These are phyloP conservation scores for Beris morrisii DNA, from an alignment of 2,888 invertebrate genomes.

Conservation along the genomic window DNA sequence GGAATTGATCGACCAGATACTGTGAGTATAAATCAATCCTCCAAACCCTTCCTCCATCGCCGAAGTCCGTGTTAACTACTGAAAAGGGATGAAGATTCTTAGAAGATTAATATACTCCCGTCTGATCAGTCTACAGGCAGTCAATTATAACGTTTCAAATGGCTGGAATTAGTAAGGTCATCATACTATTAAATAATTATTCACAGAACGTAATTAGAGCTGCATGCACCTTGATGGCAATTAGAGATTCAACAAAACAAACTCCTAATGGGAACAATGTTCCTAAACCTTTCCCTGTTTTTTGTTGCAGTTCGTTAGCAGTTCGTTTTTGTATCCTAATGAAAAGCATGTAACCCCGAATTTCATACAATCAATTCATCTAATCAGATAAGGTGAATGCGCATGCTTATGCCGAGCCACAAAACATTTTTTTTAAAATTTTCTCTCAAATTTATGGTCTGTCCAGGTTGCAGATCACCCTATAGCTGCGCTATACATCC, in stretches of 20 bases:
- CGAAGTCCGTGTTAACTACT: no score
- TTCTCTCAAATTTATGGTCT: conserved; percentile 16
- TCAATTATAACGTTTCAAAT: neutral
- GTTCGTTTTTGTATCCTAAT: conserved; percentile 14
- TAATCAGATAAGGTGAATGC: conserved; percentile 36
- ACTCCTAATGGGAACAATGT: conserved; percentile 9
- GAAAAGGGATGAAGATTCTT: no score
- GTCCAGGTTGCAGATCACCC: conserved; percentile 4
- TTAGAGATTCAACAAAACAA: conserved; percentile 16
- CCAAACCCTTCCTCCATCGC: no score
- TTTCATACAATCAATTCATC: conserved; percentile 26
- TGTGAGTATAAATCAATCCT: no score
- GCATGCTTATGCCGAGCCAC: conserved; percentile 30
- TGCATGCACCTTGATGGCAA: conserved; percentile 25
- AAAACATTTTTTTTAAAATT: conserved; percentile 1
- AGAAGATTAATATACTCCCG: no score
- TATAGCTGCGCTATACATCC: neutral
- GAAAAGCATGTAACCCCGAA: conserved; percentile 16
- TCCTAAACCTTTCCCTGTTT: neutral
- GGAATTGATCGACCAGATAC: no score
- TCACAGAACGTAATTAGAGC: conserved; percentile 9
- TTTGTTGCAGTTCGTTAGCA: neutral
- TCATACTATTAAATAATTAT: conserved; percentile 17
- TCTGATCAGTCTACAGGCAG: no score
- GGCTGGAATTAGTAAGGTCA: conserved; percentile 7